Percentiles rank a stretch among this genome's conserved stretches.
phyloP scores from a whole-genome alignment of 1,140 invertebrate genomes.

The Ptiloglossa arizonensis region DNA sequence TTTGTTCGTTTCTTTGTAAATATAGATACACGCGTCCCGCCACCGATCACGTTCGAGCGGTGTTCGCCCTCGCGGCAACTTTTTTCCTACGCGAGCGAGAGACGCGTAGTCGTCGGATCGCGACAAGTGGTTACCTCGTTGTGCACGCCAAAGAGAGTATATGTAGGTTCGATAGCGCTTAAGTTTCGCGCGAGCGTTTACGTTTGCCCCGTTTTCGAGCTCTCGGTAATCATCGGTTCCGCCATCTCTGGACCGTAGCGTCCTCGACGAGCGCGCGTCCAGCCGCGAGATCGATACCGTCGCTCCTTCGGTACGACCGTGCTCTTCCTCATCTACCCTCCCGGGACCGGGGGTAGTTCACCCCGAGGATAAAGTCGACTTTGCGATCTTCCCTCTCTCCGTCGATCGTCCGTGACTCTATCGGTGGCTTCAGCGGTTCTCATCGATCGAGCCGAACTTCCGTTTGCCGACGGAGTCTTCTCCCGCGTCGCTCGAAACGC shows the following conservation, averaged over 20 bases:
- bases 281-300: conserved; percentile 33
- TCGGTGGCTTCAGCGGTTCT: neutral
- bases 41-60: no score
- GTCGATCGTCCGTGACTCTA: neutral
- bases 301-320: conserved; percentile 36
- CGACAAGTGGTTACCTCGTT: conserved; percentile 29
- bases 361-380: conserved; percentile 22
- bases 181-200: neutral
- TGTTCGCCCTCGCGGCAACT: neutral
- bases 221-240: no score
- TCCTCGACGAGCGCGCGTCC: conserved; percentile 5
- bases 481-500: neutral
- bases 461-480: conserved; percentile 9
- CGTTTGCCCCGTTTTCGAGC: no score
- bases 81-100: neutral
- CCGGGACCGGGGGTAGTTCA: conserved; percentile 7
- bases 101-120: conserved; percentile 17
- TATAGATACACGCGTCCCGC: neutral
- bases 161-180: neutral
- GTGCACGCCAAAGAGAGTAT: conserved; percentile 37
- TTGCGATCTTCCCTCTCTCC: neutral
- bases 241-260: conserved; percentile 45
- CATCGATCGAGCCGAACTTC: neutral
- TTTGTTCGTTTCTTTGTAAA: conserved; percentile 3
- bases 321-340: conserved; percentile 47